Evolutionary conservation across 2,888 invertebrate species (phyloP), one percentile per base, ranked within the genome.

Genomic region (Tetragonisca angustula): DNA sequence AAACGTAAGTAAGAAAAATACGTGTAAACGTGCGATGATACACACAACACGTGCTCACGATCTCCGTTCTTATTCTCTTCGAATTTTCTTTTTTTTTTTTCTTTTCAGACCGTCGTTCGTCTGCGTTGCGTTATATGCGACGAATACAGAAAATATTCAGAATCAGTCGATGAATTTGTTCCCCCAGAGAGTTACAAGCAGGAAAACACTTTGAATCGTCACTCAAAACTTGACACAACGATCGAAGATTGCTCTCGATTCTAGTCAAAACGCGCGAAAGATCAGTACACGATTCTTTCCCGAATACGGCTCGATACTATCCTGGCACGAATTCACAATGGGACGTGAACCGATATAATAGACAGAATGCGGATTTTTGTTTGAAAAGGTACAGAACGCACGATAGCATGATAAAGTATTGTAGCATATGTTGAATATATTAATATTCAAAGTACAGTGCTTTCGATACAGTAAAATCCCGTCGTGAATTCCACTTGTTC

Each of bases 261-360:
- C 90, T 90, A 90, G 88, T 90, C 89, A 88, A 85, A 87, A 88
- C 84, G 80, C 68, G 17, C 64, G 73, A 72, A 79, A 84, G 81
- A 85, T 62, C 76, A 43, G 73, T 80, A 75, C 13, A 11, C 32
- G n/a, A 32, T 77, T 49, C 56, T 49, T 49, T 59, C 67, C 77
- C 61, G 32, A 76, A 67, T 24, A n/a, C 32, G 27, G 19, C 21
- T 65, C 59, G 68, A 64, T 59, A n/a, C 15, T 50, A n/a, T 54
- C 36, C 27, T 17, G 43, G 36, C 21, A 43, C 24, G 43, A n/a
- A 62, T 62, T 27, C 71, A 19, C 32, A 13, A 74, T 49, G 11
- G 9, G 17, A 15, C 36, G 24, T n/a, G 21, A 65, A 50, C 6
- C 24, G 24, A 32, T 56, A 9, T 43, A 43, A 43, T 0, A 11